Evolutionary conservation across 2,113 vertebrate genomes (phyloP).

Genomic region (Oceanodroma tethys): DNA sequence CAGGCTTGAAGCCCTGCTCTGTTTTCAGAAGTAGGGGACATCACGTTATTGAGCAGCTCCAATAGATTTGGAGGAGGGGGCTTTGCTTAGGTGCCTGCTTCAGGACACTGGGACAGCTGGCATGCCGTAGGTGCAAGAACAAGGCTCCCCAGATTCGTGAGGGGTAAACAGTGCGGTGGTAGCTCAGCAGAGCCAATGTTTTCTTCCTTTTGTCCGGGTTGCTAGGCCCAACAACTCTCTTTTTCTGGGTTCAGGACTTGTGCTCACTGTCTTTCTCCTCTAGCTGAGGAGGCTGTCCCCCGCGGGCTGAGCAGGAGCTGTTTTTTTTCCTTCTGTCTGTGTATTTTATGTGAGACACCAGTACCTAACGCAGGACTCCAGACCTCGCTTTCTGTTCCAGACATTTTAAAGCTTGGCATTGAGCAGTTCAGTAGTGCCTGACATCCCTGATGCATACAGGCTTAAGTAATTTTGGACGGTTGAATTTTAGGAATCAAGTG

Average conservation of each 20-base stretch:
- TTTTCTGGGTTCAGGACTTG: not conserved
- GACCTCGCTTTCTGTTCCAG: not conserved
- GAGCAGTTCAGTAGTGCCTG: not conserved
- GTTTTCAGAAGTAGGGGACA: not conserved
- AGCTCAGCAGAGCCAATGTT: not conserved
- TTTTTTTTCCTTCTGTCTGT: not conserved
- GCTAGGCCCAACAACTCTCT: not conserved
- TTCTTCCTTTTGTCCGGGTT: not conserved
- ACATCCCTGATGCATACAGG: not conserved
- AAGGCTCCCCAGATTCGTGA: not conserved
- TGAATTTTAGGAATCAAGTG: not conserved
- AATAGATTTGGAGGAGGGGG: not conserved
- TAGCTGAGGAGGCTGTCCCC: not conserved
- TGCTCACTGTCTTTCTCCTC: not conserved
- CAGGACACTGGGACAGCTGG: rapidly evolving
- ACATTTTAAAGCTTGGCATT: not conserved
- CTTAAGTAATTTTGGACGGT: not conserved
- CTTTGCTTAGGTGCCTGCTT: not conserved
- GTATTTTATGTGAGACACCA: not conserved
- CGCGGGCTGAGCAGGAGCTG: not conserved
- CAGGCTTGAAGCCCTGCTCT: not conserved
- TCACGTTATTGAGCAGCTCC: rapidly evolving
- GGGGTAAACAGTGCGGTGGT: rapidly evolving
- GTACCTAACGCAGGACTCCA: not conserved
- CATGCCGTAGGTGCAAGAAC: rapidly evolving